Conservation (phyloP, 2,113 vertebrate genomes). For the Oxyura jamaicensis region DNA sequence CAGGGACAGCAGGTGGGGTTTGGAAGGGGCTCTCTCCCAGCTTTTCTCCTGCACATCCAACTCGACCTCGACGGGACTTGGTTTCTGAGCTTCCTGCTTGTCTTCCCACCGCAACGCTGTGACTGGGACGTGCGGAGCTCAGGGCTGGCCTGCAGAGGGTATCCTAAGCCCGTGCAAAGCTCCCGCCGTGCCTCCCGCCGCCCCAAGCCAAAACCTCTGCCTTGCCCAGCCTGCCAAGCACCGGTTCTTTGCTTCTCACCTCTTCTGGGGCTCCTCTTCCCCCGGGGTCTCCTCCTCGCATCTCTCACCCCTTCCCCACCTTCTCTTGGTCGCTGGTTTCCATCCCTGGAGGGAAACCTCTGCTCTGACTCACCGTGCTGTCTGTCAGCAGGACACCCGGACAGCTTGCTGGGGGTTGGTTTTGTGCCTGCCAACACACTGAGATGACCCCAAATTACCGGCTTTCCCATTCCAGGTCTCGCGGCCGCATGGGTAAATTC, state of each 20-base stretch:
- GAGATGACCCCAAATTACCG: rapidly evolving
- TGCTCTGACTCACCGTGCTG: not conserved
- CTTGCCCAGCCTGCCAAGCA: not conserved
- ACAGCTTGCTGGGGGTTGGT: not conserved
- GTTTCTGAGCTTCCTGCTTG: not conserved
- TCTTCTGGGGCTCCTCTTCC: not conserved
- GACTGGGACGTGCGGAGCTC: rapidly evolving
- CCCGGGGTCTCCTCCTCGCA: not conserved
- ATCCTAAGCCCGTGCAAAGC: slow-evolving; percentile 27
- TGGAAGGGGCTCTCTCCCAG: not conserved
- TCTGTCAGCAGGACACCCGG: rapidly evolving
- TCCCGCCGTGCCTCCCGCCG: not conserved
- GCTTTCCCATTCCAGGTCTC: not conserved
- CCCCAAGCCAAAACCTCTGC: not conserved
- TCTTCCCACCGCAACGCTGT: not conserved
- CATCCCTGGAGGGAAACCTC: not conserved
- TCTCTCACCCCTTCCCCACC: not conserved
- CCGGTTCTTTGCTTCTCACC: not conserved
- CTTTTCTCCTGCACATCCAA: not conserved
- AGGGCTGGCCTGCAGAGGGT: slow-evolving; percentile 42
- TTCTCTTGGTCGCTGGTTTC: not conserved
- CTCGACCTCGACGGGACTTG: no score
- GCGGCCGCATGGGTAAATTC: not conserved
- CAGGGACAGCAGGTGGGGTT: rapidly evolving
- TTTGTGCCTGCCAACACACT: not conserved